Evolutionary conservation across 1,140 invertebrate genomes (phyloP).

Genomic region (Hirudo medicinalis): DNA sequence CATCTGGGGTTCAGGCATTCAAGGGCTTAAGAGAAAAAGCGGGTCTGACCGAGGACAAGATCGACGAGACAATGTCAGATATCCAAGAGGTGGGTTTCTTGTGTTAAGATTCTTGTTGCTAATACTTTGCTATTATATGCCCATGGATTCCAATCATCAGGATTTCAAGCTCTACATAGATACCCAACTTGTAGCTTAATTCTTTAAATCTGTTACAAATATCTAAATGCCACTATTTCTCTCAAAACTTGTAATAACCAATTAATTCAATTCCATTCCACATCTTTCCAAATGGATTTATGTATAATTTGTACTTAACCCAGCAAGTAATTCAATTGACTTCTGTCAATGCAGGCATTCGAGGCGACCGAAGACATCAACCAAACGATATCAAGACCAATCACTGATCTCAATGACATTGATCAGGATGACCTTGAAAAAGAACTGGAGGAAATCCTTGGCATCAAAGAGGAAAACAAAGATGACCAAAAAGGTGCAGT

Average conservation of each 20-base stretch:
- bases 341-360: slow-evolving; percentile 5
- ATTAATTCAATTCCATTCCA: no score
- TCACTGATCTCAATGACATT: background rate
- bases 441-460: slow-evolving; percentile 7
- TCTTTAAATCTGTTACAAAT: no score
- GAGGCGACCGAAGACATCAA: slow-evolving; percentile 14
- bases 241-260: no score
- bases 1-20: slow-evolving; percentile 11
- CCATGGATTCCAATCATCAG: background rate
- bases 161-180: no score
- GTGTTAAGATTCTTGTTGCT: background rate
- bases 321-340: background rate
- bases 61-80: slow-evolving; percentile 13
- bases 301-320: no score
- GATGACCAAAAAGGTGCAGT: no score
- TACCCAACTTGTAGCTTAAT: no score
- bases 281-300: no score
- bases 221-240: no score
- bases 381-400: slow-evolving; percentile 6
- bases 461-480: background rate
- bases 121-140: no score
- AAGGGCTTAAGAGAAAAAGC: background rate
- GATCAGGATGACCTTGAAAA: slow-evolving; percentile 7
- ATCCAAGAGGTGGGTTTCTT: background rate
- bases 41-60: background rate